Evolutionary conservation across 2,888 invertebrate species (phyloP).

Genomic region (Campopleginae sp.): DNA sequence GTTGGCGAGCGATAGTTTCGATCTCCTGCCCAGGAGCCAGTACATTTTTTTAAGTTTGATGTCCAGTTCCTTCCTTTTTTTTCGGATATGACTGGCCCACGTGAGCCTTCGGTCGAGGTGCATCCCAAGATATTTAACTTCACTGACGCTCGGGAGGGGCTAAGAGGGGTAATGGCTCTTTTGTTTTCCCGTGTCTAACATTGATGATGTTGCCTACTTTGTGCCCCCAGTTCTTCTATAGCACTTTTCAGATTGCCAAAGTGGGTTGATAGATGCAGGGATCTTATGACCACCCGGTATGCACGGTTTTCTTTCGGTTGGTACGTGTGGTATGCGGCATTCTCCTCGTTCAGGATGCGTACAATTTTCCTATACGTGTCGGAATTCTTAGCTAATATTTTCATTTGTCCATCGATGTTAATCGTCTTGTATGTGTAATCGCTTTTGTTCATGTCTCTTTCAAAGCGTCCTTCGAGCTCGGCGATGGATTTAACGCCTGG

Average conservation of each 20-base stretch:
- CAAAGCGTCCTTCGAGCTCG: not conserved
- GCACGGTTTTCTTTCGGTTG: conserved; percentile 63
- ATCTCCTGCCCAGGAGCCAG: conserved; percentile 53
- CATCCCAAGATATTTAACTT: too few relatives aligned
- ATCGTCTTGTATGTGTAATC: conserved; percentile 18
- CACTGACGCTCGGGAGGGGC: too few relatives aligned
- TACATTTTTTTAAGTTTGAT: conserved; percentile 51
- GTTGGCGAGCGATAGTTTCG: conserved; percentile 37
- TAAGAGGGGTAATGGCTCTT: conserved; percentile 70
- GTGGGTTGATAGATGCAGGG: conserved; percentile 58
- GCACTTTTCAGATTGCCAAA: conserved; percentile 59
- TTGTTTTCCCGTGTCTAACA: conserved; percentile 55
- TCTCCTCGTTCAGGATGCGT: conserved; percentile 51
- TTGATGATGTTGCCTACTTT: conserved; percentile 65
- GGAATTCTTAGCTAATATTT: conserved; percentile 17
- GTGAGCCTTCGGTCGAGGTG: too few relatives aligned
- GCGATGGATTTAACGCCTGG: not conserved
- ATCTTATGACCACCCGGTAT: conserved; percentile 64
- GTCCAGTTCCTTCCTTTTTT: conserved; percentile 56
- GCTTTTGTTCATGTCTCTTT: not conserved
- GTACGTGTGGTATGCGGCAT: conserved; percentile 64
- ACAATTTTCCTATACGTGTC: conserved; percentile 59
- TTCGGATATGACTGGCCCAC: conserved; percentile 29
- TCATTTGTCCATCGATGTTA: conserved; percentile 8
- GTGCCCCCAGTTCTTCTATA: conserved; percentile 59